Evolutionary conservation across 2,888 invertebrate genomes (phyloP), one percentile per base, ranked within the genome.

Genomic region (Drosophila robusta): DNA sequence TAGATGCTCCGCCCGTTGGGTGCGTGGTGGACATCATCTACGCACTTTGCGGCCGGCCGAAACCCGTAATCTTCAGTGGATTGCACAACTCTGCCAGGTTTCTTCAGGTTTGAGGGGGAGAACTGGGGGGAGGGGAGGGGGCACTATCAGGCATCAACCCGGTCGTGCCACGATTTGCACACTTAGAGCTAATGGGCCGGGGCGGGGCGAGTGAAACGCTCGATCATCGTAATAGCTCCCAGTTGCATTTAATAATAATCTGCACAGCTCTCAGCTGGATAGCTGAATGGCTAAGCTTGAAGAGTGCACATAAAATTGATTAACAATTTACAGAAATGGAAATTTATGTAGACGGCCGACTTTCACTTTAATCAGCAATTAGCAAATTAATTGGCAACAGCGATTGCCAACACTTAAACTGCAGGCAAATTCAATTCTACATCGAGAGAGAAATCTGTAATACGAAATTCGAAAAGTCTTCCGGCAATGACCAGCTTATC

Each of bases 331-430:
- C 45, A 47, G 36, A 64, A 41, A 51, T 49, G 78, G 26, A 32
- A 39, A 70, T 50, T 26, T 38, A 18, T 18, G 11, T 12, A 18
- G 41, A 1, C 3, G 42, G 41, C 39, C 39, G 39, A 67, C 87
- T 80, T 83, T 70, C 70, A 56, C 78, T 78, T 65, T 83, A 77
- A 80, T 77, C 73, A 77, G 24, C 45, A 72, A 72, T 67, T 75
- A 77, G 63, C 14, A 45, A 55, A 41, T 49, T 77, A 63, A 68
- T 61, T 52, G 62, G 26, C 42, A 52, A 72, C 60, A 1, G 34
- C 18, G 34, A 52, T 56, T 52, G 45, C 16, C 16, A 16, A 14
- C 6, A 3, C 7, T 46, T 46, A 12, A 61, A 38, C 36, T 32
- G 29, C 5, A 18, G 6, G 1, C n/a, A 11, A 75, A 65, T 55